Percentiles rank a stretch among this genome's conserved stretches.
These are phyloP conservation scores for Ceratina japonica DNA, from an alignment of 1,140 invertebrate species.

Conservation along the genomic window DNA sequence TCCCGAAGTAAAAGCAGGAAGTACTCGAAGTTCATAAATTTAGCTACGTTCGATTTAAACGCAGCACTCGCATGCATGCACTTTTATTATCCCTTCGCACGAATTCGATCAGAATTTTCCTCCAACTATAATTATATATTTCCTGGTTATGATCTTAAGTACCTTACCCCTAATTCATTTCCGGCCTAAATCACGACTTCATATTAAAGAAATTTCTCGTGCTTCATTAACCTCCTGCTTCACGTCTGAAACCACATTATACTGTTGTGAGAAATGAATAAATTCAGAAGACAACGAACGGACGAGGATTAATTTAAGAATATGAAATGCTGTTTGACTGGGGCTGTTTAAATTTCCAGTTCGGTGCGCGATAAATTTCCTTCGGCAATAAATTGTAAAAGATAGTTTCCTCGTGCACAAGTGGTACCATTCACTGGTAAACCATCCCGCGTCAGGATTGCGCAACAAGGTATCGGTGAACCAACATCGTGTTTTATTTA, in stretches of 20 bases:
- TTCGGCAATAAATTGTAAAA: conserved; percentile 12
- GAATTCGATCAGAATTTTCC: conserved; percentile 5
- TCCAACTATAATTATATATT: not conserved
- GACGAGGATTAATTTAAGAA: not conserved
- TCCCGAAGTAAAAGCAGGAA: not conserved
- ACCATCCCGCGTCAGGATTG: not conserved
- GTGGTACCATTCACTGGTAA: not conserved
- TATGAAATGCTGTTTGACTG: not conserved
- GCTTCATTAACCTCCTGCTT: not conserved
- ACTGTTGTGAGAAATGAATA: not conserved
- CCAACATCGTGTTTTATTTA: not conserved
- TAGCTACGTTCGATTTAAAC: conserved; percentile 8
- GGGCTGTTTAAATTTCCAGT: not conserved
- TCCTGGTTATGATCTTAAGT: not conserved
- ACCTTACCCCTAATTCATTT: not conserved
- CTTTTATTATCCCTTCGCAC: not conserved
- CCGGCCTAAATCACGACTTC: not conserved
- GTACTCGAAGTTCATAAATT: conserved; percentile 5
- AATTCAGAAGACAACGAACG: too few relatives aligned
- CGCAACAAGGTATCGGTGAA: not conserved
- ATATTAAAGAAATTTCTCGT: too few relatives aligned
- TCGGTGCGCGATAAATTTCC: not conserved
- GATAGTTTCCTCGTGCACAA: not conserved
- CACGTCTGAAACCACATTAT: too few relatives aligned
- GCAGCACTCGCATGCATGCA: not conserved